Base-by-base conservation (phyloP, 1,140 invertebrate genomes). In the Aricia agestis region DNA sequence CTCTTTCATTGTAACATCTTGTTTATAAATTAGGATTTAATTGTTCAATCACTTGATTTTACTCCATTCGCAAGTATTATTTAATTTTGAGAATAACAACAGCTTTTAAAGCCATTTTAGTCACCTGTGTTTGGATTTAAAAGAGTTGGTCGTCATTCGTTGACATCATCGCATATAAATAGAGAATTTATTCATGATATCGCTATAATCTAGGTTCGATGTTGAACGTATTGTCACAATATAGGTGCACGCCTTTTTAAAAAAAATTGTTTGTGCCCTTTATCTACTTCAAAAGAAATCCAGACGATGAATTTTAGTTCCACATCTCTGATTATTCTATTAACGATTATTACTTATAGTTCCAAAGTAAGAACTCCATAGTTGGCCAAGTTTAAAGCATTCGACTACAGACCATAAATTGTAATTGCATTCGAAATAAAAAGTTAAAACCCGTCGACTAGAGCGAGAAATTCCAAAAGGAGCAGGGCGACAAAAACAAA, bases 351-450 rank as follows among this genome's bases (percentile, higher is more conserved):
- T 36, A 52, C 36, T 36, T 1, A 52, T 15, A 52, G 11, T 9
- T 52, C 10, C 11, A 52, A 52, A 9, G 13, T 4, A 52, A 52
- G 45, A 52, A 15, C 11, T 52, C 13, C 13, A 52, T 52, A 52
- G 45, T 13, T 52, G 11, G 45, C 1, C 45, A 52, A 11, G 45
- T 13, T 52, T 9, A 52, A 52, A 52, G 45, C 45, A 15, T 52
- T 52, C 45, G 11, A 52, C 41, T 42, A 42, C 45, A 52, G 4
- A 13, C 45, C 0, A 52, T 52, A 11, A 52, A 17, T 18, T 63
- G 59, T 63, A 63, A 63, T 63, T 19, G 18, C 19, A 25, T 63
- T 63, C 17, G 59, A 19, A 25, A 63, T 10, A 19, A 63, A 63
- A 63, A 10, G 18, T 18, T 19, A 19, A 63, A 63, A 63, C 17